phyloP scores from a whole-genome alignment of 2,797 vertebrate species.

The Malacoctenus gilli region DNA sequence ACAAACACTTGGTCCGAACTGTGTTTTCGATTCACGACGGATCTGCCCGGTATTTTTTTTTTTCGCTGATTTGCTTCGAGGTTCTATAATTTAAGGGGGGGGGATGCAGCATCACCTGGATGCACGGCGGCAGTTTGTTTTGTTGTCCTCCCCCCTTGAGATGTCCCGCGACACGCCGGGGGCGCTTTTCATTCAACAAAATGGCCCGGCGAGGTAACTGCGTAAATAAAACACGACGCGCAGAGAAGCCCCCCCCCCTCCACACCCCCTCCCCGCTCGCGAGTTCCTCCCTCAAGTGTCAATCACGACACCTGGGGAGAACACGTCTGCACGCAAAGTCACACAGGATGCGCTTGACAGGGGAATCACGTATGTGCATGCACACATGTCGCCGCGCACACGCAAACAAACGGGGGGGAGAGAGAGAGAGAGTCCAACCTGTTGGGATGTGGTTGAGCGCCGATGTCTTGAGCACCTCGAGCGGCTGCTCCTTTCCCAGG shows the following conservation, averaged over 20 bases:
- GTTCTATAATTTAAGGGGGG: slow-evolving; percentile 15
- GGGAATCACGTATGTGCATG: slow-evolving; percentile 54
- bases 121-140: too few relatives aligned
- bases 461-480: slow-evolving; percentile 91
- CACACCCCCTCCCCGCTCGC: too few relatives aligned
- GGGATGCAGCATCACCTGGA: slow-evolving; percentile 25
- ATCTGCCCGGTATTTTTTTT: too few relatives aligned
- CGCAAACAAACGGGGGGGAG: slow-evolving; percentile 6
- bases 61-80: slow-evolving; percentile 23
- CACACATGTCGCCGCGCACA: slow-evolving; percentile 18
- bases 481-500: slow-evolving; percentile 91
- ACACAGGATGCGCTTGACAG: slow-evolving; percentile 58
- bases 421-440: slow-evolving; percentile 86
- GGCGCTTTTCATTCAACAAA: slow-evolving; percentile 55
- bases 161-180: slow-evolving; percentile 24
- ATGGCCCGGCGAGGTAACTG: slow-evolving; percentile 28
- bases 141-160: slow-evolving; percentile 21
- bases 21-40: too few relatives aligned
- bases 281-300: not conserved
- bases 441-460: slow-evolving; percentile 94
- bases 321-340: slow-evolving; percentile 51
- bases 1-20: too few relatives aligned
- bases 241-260: too few relatives aligned
- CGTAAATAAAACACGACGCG: too few relatives aligned
- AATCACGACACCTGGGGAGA: not conserved